Conservation (phyloP, 2,888 invertebrate species). For the Agrochola circellaris region DNA sequence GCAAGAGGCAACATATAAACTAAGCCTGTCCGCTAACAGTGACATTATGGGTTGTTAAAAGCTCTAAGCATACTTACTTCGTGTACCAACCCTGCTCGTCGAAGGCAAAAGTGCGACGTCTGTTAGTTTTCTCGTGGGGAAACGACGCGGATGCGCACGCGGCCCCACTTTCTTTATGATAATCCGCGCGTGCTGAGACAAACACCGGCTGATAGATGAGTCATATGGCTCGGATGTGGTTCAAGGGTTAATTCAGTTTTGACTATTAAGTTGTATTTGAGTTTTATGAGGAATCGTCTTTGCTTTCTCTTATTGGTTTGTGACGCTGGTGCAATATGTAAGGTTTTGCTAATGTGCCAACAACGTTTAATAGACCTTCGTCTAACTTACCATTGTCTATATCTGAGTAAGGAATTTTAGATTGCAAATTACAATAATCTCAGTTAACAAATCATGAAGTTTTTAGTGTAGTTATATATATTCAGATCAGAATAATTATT, state of each 20-base stretch:
- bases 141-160: constrained; percentile 60
- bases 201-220: constrained; percentile 37
- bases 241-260: constrained; percentile 52
- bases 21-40: not conserved
- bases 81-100: constrained; percentile 30
- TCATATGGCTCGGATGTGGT: constrained; percentile 31
- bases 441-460: constrained; percentile 2
- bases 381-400: not conserved
- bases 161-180: constrained; percentile 84
- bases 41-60: not conserved
- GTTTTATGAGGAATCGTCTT: constrained; percentile 5
- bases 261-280: constrained; percentile 17
- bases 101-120: constrained; percentile 70
- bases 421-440: not conserved
- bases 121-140: constrained; percentile 62
- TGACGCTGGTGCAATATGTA: not conserved
- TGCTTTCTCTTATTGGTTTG: constrained; percentile 28
- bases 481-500: not conserved
- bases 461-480: not conserved
- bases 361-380: not conserved
- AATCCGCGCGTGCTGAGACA: constrained; percentile 66
- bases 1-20: not conserved
- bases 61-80: not conserved
- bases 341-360: not conserved
- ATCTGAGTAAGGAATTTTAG: not conserved